phyloP scores from a whole-genome alignment of 2,797 vertebrate species.

The Parauchenoglanis ngamensis region DNA sequence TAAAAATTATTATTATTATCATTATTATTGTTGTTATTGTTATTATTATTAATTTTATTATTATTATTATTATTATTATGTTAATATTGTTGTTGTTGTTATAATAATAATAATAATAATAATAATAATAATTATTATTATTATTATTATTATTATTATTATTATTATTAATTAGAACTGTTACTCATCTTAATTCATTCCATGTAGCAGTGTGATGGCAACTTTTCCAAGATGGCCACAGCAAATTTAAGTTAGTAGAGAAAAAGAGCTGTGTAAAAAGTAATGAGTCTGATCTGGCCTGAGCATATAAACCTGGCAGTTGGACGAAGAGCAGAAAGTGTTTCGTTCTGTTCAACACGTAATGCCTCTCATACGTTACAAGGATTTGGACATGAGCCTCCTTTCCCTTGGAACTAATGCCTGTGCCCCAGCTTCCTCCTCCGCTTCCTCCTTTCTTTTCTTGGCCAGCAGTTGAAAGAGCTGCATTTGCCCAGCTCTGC shows the following conservation, averaged over 20 bases:
- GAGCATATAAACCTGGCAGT: neutral
- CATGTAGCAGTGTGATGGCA: neutral
- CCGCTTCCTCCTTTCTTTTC: constrained; percentile 17
- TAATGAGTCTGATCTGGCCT: constrained; percentile 5
- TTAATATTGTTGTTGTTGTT: too few relatives aligned
- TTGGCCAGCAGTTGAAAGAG: constrained; percentile 23
- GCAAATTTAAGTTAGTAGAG: neutral
- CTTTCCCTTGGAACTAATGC: constrained; percentile 11
- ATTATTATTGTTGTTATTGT: too few relatives aligned
- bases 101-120: too few relatives aligned
- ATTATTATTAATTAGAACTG: neutral
- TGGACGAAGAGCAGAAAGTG: constrained; percentile 27
- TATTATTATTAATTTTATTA: too few relatives aligned
- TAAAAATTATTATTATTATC: too few relatives aligned
- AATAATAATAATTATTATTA: too few relatives aligned
- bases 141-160: neutral
- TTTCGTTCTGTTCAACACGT: constrained; percentile 32
- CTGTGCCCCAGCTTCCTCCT: neutral
- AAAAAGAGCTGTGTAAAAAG: neutral
- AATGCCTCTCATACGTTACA: constrained; percentile 22
- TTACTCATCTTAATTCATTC: neutral
- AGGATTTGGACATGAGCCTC: constrained; percentile 27
- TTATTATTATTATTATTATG: too few relatives aligned
- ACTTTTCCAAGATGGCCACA: neutral
- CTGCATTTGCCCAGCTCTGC: constrained; percentile 34